A percentile compares a stretch with the other conserved stretches of the same genome.
Conservation (phyloP, 2,888 invertebrate species). For the Megamerina dolium region DNA sequence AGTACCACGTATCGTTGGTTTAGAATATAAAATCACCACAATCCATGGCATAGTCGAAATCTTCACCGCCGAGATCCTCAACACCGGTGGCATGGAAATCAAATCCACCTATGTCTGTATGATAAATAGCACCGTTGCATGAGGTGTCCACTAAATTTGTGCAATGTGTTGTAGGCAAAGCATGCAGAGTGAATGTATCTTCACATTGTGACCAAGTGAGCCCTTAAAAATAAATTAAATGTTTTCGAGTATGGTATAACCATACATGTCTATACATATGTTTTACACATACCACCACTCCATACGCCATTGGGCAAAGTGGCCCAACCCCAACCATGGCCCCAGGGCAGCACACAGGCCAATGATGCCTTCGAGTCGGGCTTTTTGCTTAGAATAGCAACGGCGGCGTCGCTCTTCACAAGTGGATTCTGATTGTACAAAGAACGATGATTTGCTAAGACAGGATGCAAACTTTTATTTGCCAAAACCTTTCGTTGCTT, state of each 20-base stretch:
- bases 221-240: conserved; percentile 41
- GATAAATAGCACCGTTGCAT: conserved; percentile 57
- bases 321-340: conserved; percentile 72
- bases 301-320: conserved; percentile 61
- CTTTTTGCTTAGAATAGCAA: conserved; percentile 49
- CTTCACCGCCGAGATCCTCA: conserved; percentile 53
- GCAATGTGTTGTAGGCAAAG: conserved; percentile 60
- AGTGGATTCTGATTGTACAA: conserved; percentile 41
- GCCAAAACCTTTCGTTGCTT: conserved; percentile 40
- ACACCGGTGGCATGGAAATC: conserved; percentile 51
- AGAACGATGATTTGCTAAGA: conserved; percentile 30
- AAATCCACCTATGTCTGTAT: conserved; percentile 59
- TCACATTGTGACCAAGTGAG: conserved; percentile 63
- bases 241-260: not conserved
- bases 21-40: conserved; percentile 69
- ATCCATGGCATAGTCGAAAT: conserved; percentile 66
- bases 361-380: conserved; percentile 46
- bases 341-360: conserved; percentile 54
- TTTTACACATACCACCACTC: conserved; percentile 57
- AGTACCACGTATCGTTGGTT: too few species aligned
- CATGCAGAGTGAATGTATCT: conserved; percentile 61
- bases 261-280: not conserved
- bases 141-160: conserved; percentile 57
- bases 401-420: conserved; percentile 48
- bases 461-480: conserved; percentile 27